Evolutionary conservation across 2,797 vertebrate species (phyloP), one percentile per base, ranked within the genome.

Genomic region (Liasis olivaceus): DNA sequence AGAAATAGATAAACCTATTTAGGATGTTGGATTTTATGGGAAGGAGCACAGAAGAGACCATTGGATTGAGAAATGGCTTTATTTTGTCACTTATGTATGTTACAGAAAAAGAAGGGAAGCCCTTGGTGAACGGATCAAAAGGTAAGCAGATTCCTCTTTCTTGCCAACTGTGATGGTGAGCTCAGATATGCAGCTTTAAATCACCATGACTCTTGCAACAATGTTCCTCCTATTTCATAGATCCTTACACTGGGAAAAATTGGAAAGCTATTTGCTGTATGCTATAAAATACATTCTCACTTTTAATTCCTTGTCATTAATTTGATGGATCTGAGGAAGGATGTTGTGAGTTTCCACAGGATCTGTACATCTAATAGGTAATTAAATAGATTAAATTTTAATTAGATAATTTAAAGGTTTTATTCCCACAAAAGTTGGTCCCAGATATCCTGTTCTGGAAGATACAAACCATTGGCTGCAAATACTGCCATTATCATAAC

Each of bases 81-180:
- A n/a, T 87, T 84, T 77, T 89, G n/a, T 69, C 2, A 11, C 5
- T 62, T 91, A 31, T 58, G 28, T 91, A 31, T 58, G 28, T 93
- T 93, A 36, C 89, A 95, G 94, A 91, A 64, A 51, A 64, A 87
- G 91, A 93, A 86, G 51, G 85, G 5, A 86, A 60, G 24, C 66
- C 87, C 11, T 91, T 85, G 12, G 47, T 88, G n/a, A 94, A 90
- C 28, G 31, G 60, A 51, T 72, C 62, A 15, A 95, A 92, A 84
- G 90, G 94, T 94, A 92, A 60, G 85, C 13, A 2, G 2, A 20
- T 63, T 54, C 15, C 14, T 47, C 14, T 56, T 64, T 22, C 17
- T 62, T 87, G 4, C 5, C 2, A 9, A 17, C 72, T 60, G 7
- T 69, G n/a, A 64, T 92, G 31, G 47, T 62, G 89, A 9, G 26